Conservation (phyloP, 64 coral and sea anemone species). For the Pocillopora damicornis region DNA sequence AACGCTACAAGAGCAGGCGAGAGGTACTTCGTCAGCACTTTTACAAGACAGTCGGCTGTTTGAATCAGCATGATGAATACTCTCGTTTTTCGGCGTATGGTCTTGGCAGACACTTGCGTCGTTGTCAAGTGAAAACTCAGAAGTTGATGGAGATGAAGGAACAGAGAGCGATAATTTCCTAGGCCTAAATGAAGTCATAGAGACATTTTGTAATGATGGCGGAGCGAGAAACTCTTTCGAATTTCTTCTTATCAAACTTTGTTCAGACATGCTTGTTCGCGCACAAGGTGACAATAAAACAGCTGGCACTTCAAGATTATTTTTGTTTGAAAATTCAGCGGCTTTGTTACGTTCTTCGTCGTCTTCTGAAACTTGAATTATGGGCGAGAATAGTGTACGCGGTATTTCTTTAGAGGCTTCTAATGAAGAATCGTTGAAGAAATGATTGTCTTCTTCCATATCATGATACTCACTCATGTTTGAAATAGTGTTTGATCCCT, state of each 20-base stretch:
- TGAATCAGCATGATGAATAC: background rate
- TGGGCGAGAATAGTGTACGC: conserved; percentile 5
- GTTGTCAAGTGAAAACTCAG: background rate
- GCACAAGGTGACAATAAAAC: conserved; percentile 16
- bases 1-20: background rate
- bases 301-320: conserved; percentile 17
- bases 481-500: background rate
- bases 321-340: background rate
- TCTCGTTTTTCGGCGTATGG: background rate
- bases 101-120: too few relatives aligned
- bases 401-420: background rate
- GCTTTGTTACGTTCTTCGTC: background rate
- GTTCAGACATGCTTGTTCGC: conserved; percentile 6
- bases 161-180: background rate
- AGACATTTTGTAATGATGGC: background rate
- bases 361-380: background rate
- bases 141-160: background rate
- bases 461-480: conserved; percentile 1
- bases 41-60: background rate
- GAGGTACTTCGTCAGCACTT: background rate
- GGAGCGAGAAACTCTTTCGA: conserved; percentile 14
- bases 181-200: background rate
- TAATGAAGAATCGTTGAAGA: background rate
- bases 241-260: background rate
- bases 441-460: background rate